phyloP scores from a whole-genome alignment of 2,113 vertebrate genomes.

The Macrotus californicus region DNA sequence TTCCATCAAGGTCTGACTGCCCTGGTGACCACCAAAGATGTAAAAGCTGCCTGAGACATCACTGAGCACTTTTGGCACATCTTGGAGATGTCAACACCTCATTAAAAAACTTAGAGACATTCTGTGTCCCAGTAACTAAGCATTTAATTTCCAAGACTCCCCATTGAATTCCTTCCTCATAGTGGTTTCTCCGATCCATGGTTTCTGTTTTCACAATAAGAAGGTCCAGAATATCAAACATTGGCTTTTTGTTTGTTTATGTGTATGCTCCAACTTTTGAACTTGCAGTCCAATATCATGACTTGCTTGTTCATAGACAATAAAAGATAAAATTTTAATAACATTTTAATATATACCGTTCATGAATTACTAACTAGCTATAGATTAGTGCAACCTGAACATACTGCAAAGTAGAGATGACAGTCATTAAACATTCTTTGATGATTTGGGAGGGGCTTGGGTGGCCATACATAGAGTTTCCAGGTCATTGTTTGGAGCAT shows the following conservation, averaged over 20 bases:
- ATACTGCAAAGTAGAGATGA: not conserved
- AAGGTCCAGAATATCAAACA: not conserved
- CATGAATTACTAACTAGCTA: not conserved
- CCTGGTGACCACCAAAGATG: not conserved
- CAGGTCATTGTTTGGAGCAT: not conserved
- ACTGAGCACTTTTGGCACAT: not conserved
- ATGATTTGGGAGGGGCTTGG: not conserved
- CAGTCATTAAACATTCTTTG: not conserved
- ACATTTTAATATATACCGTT: not conserved
- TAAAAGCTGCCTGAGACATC: not conserved
- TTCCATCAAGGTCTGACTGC: conserved; percentile 8
- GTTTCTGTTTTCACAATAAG: not conserved
- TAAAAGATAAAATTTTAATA: not conserved
- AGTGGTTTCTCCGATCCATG: not conserved
- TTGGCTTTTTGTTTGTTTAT: not conserved
- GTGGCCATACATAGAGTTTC: not conserved
- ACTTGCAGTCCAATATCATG: not conserved
- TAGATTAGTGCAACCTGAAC: not conserved
- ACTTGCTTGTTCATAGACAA: not conserved
- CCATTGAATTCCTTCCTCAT: not conserved
- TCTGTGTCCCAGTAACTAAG: not conserved
- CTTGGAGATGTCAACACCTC: not conserved
- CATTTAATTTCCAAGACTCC: not conserved
- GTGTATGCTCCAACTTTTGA: not conserved
- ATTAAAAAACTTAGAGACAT: not conserved